Conservation (phyloP, 2,113 vertebrate species). For the Diphyllodes magnificus region DNA sequence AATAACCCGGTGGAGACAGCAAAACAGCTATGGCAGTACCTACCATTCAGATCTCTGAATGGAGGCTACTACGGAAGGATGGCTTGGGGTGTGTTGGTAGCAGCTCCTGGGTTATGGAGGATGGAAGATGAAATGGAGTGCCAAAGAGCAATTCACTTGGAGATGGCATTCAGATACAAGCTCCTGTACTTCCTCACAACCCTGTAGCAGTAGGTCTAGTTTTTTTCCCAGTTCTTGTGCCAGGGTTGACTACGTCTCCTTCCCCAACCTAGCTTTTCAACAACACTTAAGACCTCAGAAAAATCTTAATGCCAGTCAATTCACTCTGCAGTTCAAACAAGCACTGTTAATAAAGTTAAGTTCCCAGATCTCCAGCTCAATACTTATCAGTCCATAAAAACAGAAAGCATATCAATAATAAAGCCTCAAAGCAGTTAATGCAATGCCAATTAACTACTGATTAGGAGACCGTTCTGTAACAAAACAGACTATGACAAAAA, state of each 20-base stretch:
- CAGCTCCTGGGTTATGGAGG: neutral
- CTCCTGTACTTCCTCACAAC: neutral
- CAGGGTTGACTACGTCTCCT: neutral
- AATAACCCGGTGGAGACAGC: neutral
- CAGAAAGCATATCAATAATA: neutral
- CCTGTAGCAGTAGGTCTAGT: neutral
- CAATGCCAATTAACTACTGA: neutral
- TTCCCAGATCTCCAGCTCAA: neutral
- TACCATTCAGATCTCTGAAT: neutral
- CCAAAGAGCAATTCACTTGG: neutral
- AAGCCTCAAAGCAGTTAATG: neutral
- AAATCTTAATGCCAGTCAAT: neutral
- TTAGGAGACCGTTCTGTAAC: neutral
- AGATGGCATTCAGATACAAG: neutral
- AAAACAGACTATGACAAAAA: neutral
- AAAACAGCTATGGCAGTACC: neutral
- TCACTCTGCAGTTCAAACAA: neutral
- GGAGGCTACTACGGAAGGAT: neutral
- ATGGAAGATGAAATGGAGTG: neutral
- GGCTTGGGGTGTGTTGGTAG: neutral
- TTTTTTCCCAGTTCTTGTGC: neutral
- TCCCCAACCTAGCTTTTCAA: neutral
- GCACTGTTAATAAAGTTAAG: neutral
- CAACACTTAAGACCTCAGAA: neutral
- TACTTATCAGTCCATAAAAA: neutral